A percentile compares a stretch with the other conserved stretches of the same genome.
These are phyloP conservation scores for Caenorhabditis sp. DNA, from an alignment of 2,888 invertebrate species.

Conservation along the genomic window DNA sequence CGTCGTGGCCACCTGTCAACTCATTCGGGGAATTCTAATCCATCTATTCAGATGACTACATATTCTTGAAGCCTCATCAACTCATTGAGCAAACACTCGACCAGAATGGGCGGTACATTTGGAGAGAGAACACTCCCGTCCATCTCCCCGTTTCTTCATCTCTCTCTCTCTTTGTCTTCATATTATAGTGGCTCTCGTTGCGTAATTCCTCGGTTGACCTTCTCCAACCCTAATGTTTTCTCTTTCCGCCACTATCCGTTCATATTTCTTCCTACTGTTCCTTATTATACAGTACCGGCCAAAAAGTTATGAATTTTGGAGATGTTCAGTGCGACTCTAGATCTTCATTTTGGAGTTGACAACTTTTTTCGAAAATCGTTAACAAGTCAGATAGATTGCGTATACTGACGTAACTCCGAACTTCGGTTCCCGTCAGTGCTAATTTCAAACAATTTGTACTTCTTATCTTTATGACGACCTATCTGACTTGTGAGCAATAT, in stretches of 20 bases:
- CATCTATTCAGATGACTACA: background rate
- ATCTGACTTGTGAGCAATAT: no score
- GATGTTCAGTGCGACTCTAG: no score
- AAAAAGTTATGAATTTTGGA: no score
- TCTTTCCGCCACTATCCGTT: constrained; percentile 24
- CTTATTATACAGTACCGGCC: no score
- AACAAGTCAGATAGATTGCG: no score
- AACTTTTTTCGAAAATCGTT: no score
- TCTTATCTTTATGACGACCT: no score
- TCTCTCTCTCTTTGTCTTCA: constrained; percentile 18
- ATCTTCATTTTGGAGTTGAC: no score
- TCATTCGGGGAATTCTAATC: background rate
- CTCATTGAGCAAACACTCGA: background rate
- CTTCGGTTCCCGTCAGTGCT: no score
- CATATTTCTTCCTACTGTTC: background rate
- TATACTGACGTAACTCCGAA: no score
- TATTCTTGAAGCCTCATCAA: background rate
- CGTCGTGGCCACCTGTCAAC: constrained; percentile 17
- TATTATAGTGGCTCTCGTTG: constrained; percentile 38
- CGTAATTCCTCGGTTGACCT: constrained; percentile 44
- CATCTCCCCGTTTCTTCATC: background rate
- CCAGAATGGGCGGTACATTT: background rate
- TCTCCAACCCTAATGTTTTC: constrained; percentile 12
- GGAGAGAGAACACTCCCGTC: background rate
- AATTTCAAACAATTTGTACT: no score